A percentile compares a stretch with the other conserved stretches of the same genome.
phyloP scores from a whole-genome alignment of 2,113 vertebrate species.

The Carassius carassius region DNA sequence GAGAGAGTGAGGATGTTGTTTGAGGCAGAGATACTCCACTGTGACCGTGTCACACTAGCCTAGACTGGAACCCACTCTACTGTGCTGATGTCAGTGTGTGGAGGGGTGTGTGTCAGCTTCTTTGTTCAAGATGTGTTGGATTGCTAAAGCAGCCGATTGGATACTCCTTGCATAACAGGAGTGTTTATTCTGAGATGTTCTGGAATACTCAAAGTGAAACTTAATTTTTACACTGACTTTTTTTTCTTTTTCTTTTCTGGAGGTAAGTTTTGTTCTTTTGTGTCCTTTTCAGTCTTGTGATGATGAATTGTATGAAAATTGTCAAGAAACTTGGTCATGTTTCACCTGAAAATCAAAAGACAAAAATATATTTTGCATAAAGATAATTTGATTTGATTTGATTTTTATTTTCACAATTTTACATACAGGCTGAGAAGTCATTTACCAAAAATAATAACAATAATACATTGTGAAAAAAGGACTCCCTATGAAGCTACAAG shows the following conservation, averaged over 20 bases:
- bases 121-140: background rate
- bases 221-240: background rate
- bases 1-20: background rate
- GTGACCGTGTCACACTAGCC: constrained; percentile 54
- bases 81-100: constrained; percentile 33
- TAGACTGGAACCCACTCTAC: constrained; percentile 42
- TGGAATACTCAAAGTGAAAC: constrained; percentile 3
- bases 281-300: background rate
- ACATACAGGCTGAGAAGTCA: no score
- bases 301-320: background rate
- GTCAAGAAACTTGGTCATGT: background rate
- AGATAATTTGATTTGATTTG: no score
- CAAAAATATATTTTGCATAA: no score
- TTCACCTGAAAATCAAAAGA: background rate
- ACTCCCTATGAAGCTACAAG: no score
- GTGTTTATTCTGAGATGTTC: background rate
- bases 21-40: constrained; percentile 55
- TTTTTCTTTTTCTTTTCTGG: no score
- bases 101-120: constrained; percentile 19
- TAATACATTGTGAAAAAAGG: no score
- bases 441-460: no score
- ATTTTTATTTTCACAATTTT: no score
- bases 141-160: constrained; percentile 11
- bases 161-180: background rate
- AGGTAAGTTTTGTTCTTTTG: constrained; percentile 36